phyloP scores from a whole-genome alignment of 2,797 vertebrate species.

The Apogon talboti region DNA sequence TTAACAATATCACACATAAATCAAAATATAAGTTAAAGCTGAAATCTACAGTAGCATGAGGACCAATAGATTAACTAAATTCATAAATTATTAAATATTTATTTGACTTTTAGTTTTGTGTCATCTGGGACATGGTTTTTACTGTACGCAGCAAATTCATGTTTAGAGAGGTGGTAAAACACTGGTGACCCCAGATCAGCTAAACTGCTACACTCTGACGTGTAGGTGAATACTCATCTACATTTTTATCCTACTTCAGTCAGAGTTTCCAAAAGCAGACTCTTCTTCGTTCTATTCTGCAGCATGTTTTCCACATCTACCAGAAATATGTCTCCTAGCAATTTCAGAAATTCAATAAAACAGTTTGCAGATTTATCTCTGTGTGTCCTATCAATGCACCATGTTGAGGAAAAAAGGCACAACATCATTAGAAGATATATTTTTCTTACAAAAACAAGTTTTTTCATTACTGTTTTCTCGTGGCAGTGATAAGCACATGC shows the following conservation, averaged over 20 bases:
- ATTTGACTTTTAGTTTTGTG: too few relatives aligned
- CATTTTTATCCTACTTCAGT: neutral
- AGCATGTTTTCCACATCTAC: neutral
- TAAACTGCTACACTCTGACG: neutral
- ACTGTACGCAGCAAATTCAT: neutral
- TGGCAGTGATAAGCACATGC: neutral
- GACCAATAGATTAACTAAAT: neutral
- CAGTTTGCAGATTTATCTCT: neutral
- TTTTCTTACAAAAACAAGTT: neutral
- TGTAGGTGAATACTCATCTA: neutral
- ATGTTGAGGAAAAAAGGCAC: too few relatives aligned
- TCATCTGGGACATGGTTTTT: neutral
- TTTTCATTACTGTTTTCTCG: neutral
- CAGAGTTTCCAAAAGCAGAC: neutral
- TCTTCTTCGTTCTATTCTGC: neutral
- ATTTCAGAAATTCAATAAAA: constrained; percentile 21
- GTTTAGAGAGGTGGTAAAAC: too few relatives aligned
- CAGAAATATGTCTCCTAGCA: neutral
- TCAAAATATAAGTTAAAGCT: neutral
- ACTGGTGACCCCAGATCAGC: too few relatives aligned
- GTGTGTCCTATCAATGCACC: too few relatives aligned
- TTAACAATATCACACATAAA: neutral
- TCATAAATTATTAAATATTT: too few relatives aligned
- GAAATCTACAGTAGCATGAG: neutral
- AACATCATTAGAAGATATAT: too few relatives aligned